phyloP scores from a whole-genome alignment of 1,140 invertebrate genomes.

The Euborellia annulipes region DNA sequence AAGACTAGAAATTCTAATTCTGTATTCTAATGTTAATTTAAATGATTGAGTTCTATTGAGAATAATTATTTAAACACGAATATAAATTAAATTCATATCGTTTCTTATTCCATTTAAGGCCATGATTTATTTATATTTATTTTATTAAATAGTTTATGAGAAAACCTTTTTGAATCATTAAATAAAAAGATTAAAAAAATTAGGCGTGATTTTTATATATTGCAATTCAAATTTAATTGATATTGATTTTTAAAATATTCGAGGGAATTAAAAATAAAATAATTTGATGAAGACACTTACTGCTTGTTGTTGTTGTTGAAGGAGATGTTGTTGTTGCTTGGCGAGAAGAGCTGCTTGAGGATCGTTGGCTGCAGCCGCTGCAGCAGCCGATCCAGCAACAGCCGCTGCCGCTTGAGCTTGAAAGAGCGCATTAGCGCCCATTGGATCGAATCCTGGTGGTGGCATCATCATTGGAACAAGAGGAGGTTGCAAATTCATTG shows the following conservation, averaged over 20 bases:
- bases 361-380: constrained; percentile 16
- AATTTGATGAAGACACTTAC: constrained; percentile 12
- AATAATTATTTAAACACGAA: too few relatives aligned
- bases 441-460: constrained; percentile 53
- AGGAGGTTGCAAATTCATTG: constrained; percentile 75
- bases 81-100: too few relatives aligned
- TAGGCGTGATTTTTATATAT: background rate
- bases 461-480: constrained; percentile 82
- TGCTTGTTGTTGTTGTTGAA: constrained; percentile 50
- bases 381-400: constrained; percentile 20
- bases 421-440: constrained; percentile 25
- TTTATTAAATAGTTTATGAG: too few relatives aligned
- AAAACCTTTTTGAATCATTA: too few relatives aligned
- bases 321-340: constrained; percentile 50
- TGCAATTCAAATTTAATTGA: background rate
- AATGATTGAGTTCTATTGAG: too few relatives aligned
- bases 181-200: too few relatives aligned
- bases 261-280: background rate
- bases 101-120: too few relatives aligned
- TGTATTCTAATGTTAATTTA: too few relatives aligned
- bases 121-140: too few relatives aligned
- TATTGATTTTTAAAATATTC: background rate
- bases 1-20: too few relatives aligned
- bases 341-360: constrained; percentile 31
- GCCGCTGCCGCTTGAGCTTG: constrained; percentile 16